Conservation (phyloP, 53 echinoderm and acorn worm genomes). For the Zoroaster sp. region DNA sequence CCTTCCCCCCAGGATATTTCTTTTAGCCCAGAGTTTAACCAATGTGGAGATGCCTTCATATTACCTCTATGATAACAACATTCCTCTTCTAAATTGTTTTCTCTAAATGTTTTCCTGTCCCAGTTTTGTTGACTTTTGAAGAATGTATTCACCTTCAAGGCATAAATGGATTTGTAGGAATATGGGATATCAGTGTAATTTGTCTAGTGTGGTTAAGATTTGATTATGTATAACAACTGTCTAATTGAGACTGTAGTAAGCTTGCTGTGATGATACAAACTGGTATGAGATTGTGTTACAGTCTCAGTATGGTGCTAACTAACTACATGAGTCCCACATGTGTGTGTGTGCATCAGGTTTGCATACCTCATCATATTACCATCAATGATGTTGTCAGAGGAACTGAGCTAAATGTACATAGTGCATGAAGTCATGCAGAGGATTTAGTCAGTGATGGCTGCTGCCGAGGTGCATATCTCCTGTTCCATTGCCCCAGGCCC, state of each 20-base stretch:
- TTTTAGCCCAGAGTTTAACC: no score
- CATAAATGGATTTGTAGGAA: background rate
- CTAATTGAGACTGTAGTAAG: background rate
- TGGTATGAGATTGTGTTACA: background rate
- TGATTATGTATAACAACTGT: slow-evolving; percentile 18
- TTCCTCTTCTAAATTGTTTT: background rate
- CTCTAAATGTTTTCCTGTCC: no score
- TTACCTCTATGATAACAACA: background rate
- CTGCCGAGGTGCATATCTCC: no score
- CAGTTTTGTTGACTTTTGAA: background rate
- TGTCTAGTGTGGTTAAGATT: background rate
- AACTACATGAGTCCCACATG: background rate
- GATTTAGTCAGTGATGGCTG: no score
- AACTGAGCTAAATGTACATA: no score
- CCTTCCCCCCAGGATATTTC: no score
- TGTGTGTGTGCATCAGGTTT: no score
- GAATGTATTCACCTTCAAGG: background rate
- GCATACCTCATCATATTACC: no score
- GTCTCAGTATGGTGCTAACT: background rate
- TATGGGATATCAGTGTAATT: background rate
- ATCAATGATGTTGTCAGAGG: no score
- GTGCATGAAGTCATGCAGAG: no score
- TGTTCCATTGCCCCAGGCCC: no score
- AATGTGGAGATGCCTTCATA: no score
- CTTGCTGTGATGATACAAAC: background rate